Percentiles rank a stretch among this genome's conserved stretches.
phyloP scores from a whole-genome alignment of 2,113 vertebrate genomes.

The Falco punctatus region DNA sequence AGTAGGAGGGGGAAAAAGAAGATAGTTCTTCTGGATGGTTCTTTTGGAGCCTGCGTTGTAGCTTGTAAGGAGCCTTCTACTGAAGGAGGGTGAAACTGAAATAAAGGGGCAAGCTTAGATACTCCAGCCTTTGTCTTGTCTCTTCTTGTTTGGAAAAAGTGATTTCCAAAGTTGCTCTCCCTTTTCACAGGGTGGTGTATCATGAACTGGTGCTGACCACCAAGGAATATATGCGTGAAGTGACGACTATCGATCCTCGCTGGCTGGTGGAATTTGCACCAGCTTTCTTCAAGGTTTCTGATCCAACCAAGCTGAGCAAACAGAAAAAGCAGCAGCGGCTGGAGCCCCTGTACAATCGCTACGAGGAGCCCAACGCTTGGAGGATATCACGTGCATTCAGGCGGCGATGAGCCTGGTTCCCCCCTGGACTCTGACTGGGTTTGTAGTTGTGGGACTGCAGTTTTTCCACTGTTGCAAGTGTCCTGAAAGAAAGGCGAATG shows the following conservation, averaged over 20 bases:
- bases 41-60: background rate
- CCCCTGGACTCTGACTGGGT: fast-evolving
- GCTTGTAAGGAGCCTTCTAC: background rate
- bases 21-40: background rate
- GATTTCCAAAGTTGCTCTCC: background rate
- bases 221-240: slow-evolving; percentile 98
- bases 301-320: slow-evolving; percentile 97
- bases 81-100: background rate
- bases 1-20: background rate
- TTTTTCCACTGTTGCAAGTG: background rate
- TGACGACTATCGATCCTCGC: slow-evolving; percentile 96
- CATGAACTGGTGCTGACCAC: slow-evolving; percentile 97
- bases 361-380: slow-evolving; percentile 98
- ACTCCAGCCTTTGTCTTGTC: background rate
- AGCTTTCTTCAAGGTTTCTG: slow-evolving; percentile 98
- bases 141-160: background rate
- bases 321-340: slow-evolving; percentile 98
- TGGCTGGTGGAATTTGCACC: slow-evolving; percentile 98
- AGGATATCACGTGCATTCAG: slow-evolving; percentile 95
- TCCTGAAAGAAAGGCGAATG: background rate
- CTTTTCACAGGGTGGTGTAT: slow-evolving; percentile 89
- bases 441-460: fast-evolving
- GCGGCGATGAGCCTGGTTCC: slow-evolving; percentile 72
- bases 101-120: background rate
- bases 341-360: slow-evolving; percentile 96